Evolutionary conservation across 2,888 invertebrate genomes (phyloP).

Genomic region (Portevinia maculata): DNA sequence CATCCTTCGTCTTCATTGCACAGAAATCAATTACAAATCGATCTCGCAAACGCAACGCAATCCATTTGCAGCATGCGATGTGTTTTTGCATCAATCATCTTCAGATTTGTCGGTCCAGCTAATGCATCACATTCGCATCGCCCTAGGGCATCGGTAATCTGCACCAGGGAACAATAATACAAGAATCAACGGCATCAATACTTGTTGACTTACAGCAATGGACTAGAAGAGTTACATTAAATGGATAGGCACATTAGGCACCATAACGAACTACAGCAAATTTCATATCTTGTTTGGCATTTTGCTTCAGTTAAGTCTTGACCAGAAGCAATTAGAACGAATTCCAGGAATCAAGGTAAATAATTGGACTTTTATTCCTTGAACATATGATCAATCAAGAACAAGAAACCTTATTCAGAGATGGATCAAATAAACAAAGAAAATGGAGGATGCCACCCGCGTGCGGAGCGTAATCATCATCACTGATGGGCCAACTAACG

Average conservation of each 20-base stretch:
- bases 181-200: constrained; percentile 48
- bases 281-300: constrained; percentile 1
- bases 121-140: constrained; percentile 40
- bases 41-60: constrained; percentile 13
- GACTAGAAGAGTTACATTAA: constrained; percentile 41
- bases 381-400: constrained; percentile 32
- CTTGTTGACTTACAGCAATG: constrained; percentile 30
- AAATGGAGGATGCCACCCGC: constrained; percentile 28
- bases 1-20: constrained; percentile 21
- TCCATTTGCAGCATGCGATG: constrained; percentile 51
- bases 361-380: constrained; percentile 34
- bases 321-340: neutral
- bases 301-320: neutral
- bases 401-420: neutral
- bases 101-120: constrained; percentile 31
- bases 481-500: constrained; percentile 27
- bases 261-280: constrained; percentile 20
- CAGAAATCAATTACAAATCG: constrained; percentile 55
- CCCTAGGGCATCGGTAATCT: constrained; percentile 18
- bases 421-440: neutral
- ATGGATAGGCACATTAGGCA: constrained; percentile 45
- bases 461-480: constrained; percentile 26
- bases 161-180: neutral
- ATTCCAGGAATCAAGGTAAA: constrained; percentile 21
- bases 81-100: constrained; percentile 42